Evolutionary conservation across 1,140 invertebrate species (phyloP).

Genomic region (Neodiprion lecontei): DNA sequence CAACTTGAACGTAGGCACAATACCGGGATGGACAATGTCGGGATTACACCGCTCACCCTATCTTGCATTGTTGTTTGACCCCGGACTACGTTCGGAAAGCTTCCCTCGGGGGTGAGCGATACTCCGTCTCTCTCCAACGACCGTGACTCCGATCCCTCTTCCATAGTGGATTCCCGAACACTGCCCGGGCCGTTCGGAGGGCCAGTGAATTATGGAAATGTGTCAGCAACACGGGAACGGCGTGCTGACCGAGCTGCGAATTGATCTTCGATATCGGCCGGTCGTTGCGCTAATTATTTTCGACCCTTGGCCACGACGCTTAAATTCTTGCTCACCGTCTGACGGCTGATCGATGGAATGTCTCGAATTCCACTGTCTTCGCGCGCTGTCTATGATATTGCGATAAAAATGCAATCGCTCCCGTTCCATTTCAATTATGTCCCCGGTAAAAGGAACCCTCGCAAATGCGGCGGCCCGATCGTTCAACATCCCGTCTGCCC

Average conservation of each 20-base stretch:
- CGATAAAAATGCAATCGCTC: neutral
- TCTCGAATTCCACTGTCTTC: neutral
- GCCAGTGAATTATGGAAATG: slow-evolving; percentile 5
- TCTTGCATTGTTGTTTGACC: neutral
- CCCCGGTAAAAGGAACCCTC: no score
- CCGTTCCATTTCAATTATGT: neutral
- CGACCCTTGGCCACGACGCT: no score
- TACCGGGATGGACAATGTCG: slow-evolving; percentile 1
- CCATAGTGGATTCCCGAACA: no score
- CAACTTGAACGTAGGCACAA: slow-evolving; percentile 1
- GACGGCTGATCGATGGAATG: neutral
- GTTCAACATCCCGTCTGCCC: neutral
- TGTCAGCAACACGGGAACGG: neutral
- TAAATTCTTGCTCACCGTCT: neutral
- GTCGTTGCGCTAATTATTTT: no score
- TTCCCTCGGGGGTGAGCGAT: no score
- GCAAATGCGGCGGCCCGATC: no score
- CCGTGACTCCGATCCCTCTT: no score
- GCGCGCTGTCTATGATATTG: neutral
- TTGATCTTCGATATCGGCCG: neutral
- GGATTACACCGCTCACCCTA: neutral
- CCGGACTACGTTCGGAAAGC: neutral
- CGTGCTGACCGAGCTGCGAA: neutral
- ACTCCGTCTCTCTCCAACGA: no score
- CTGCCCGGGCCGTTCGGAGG: neutral